Evolutionary conservation across 2,797 vertebrate species (phyloP).

Genomic region (Lateolabrax maculatus): DNA sequence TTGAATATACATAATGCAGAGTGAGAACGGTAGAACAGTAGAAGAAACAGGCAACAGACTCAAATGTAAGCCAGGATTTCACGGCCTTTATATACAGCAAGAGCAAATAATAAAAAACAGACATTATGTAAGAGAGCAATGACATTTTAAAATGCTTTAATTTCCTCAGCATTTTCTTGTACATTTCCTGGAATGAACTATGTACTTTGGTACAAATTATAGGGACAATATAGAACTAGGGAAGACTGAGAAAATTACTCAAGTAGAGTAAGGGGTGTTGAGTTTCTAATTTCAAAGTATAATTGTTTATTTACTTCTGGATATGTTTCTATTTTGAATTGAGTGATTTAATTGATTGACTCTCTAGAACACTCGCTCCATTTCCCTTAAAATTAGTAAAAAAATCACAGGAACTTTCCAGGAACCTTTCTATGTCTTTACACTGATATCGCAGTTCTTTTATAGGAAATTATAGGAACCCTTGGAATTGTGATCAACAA

Average conservation of each 20-base stretch:
- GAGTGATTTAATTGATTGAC: not conserved
- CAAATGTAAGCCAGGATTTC: conserved; percentile 37
- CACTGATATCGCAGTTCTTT: not conserved
- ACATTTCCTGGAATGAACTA: not conserved
- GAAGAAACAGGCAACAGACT: conserved; percentile 32
- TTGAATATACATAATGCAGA: conserved; percentile 35
- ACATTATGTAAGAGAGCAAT: conserved; percentile 12
- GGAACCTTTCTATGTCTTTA: not conserved
- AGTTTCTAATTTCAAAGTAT: not conserved
- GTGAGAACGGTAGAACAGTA: not conserved
- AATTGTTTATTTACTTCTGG: not conserved
- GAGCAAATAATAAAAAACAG: conserved; percentile 11
- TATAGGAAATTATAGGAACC: not conserved
- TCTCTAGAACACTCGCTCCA: not conserved
- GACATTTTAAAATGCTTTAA: not conserved
- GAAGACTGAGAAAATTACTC: not conserved
- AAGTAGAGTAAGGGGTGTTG: not conserved
- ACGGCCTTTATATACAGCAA: not conserved
- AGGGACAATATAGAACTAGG: not conserved
- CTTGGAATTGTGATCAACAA: not conserved
- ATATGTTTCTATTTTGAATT: not conserved
- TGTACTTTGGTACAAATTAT: not conserved
- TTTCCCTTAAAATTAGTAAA: not conserved
- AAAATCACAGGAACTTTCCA: too few relatives aligned
- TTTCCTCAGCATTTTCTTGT: not conserved